Evolutionary conservation across 2,113 vertebrate species (phyloP), one percentile per base, ranked within the genome.

Genomic region (Chaenogobius annularis): DNA sequence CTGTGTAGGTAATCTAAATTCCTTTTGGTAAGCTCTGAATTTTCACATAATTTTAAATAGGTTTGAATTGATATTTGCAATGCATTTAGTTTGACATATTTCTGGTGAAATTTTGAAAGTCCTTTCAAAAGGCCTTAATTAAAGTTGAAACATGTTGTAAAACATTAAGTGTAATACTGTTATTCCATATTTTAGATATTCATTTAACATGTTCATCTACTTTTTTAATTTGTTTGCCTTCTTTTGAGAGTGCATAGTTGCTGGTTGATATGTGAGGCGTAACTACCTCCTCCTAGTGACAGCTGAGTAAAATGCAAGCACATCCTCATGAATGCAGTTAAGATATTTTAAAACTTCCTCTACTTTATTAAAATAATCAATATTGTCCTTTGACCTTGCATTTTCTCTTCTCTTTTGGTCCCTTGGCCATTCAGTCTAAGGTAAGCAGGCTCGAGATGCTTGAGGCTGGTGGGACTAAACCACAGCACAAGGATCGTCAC

Each of bases 281-380:
- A 68, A 61, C 56, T 68, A 82, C 66, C 87, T 70, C 91, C 92
- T 87, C 91, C 89, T 93, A 87, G 90, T 52, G 93, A 61, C 83
- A 10, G 58, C 52, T 48, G 64, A 12, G 3, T 31, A 83, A 75
- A 91, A 8, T 88, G 6, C 88, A 90, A 43, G 40, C 15, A 3
- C 5, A 20, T 0, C 11, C 61, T 75, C 37, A 55, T 26, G 55
- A 11, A 12, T 17, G 67, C 5, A 59, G 79, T n/a, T 46, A 46
- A 43, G 19, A 23, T 56, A 10, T 56, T 56, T 56, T 19, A 22
- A n/a, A n/a, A 55, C n/a, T 23, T 13, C 11, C 17, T 19, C 50
- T 52, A 7, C 17, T 4, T 19, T 56, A 10, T 37, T 63, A 37
- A 63, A 63, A 8, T n/a, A 19, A 4, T 26, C n/a, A 40, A 10